These are phyloP conservation scores for Tethea ocularis DNA, from an alignment of 2,888 invertebrate species.

Conservation along the genomic window DNA sequence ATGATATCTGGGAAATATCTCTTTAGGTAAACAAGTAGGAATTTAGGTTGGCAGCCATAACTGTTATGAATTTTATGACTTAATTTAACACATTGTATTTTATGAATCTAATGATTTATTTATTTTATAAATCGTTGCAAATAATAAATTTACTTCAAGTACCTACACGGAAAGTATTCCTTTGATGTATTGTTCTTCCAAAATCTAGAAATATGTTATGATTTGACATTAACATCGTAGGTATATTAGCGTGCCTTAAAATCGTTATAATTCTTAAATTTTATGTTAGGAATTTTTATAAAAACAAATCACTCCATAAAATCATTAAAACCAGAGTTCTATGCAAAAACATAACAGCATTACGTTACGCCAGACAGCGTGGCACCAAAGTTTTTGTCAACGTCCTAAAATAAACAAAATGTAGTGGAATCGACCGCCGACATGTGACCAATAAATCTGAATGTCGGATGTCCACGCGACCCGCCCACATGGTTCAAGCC, in stretches of 20 bases:
- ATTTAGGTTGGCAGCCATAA: background rate
- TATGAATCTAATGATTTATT: no score
- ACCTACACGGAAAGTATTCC: no score
- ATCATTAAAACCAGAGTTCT: background rate
- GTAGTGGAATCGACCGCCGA: conserved; percentile 32
- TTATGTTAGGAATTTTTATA: no score
- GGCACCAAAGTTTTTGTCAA: conserved; percentile 65
- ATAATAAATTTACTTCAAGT: no score
- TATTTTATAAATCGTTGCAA: no score
- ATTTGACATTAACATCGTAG: no score
- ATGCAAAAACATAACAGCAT: conserved; percentile 1
- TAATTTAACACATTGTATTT: background rate
- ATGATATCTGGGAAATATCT: conserved; percentile 17
- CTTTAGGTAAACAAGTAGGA: conserved; percentile 2
- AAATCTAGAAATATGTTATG: no score
- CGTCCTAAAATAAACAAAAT: conserved; percentile 38
- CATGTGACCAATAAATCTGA: conserved; percentile 63
- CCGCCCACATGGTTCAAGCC: conserved; percentile 19
- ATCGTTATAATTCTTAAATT: no score
- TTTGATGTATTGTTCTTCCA: no score
- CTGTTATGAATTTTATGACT: background rate
- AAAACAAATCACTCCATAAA: background rate
- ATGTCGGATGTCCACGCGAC: conserved; percentile 66
- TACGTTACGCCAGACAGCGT: conserved; percentile 56
- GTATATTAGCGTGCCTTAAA: no score